Evolutionary conservation across 2,113 vertebrate genomes (phyloP), one percentile per base, ranked within the genome.

Genomic region (Peromyscus leucopus): DNA sequence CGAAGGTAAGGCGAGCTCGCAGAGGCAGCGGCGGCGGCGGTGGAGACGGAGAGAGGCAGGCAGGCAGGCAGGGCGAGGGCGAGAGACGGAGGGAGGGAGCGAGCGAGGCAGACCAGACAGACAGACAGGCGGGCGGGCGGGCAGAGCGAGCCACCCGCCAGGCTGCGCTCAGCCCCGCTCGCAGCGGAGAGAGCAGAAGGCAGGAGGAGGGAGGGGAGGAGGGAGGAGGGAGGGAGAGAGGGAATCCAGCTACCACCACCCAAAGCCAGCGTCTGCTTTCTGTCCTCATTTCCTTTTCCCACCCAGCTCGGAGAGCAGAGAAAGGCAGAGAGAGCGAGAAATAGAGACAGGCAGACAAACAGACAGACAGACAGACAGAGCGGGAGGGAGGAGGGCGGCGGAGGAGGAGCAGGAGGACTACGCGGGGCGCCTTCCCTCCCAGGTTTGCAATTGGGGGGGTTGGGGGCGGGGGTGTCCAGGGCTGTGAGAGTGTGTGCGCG

Each of bases 221-320:
- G 97, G 93, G 51, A 85, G 95, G 96, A 97, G 96, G 96, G 96
- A 97, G 97, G 91, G 83, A 82, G 97, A 95, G 97, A 98, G 97
- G 97, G 98, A 95, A 96, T 97, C 97, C 91, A 98, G 97, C 98
- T 97, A 98, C 98, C 96, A 97, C 98, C 97, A 98, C 98, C 95
- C 98, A 97, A 97, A 98, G 98, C 98, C 98, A 98, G 98, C 98
- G 98, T 98, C 98, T 97, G 98, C 97, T 98, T 98, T 98, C 97
- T 98, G 98, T 97, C 98, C 98, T 98, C 98, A 97, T 98, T 98
- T 98, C 98, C 98, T 98, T 98, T 98, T 96, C 97, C 98, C 98
- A 98, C 96, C 98, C 98, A 98, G 97, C 97, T 96, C 92, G 86
- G 96, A 96, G 95, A 95, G 97, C 97, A 94, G 98, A 98, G 97